Evolutionary conservation across 2,888 invertebrate species (phyloP).

Genomic region (Apoda limacodes): DNA sequence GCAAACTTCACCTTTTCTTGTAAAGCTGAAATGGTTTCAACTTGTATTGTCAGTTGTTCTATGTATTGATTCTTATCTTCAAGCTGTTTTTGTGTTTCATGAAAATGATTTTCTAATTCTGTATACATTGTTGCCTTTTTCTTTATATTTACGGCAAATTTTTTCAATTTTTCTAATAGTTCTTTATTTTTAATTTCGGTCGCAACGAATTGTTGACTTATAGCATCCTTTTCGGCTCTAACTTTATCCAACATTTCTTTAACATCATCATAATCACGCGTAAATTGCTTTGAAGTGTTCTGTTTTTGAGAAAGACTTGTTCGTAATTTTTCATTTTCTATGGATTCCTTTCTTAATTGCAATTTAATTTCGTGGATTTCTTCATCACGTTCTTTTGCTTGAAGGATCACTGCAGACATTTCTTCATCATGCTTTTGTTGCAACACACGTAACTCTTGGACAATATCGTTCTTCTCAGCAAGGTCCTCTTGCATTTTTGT

Average conservation of each 20-base stretch:
- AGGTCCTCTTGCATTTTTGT: constrained; percentile 50
- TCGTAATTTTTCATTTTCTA: constrained; percentile 73
- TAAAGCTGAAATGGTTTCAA: constrained; percentile 41
- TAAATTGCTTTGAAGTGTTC: constrained; percentile 50
- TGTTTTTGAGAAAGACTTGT: constrained; percentile 67
- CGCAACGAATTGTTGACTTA: constrained; percentile 36
- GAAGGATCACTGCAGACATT: constrained; percentile 45
- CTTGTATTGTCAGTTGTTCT: constrained; percentile 42
- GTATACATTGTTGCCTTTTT: constrained; percentile 75
- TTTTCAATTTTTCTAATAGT: constrained; percentile 81
- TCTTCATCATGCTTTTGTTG: constrained; percentile 60
- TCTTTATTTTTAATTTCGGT: constrained; percentile 75
- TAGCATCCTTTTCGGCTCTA: constrained; percentile 49
- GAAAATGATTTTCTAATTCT: constrained; percentile 71
- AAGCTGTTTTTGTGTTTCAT: constrained; percentile 41
- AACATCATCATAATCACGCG: constrained; percentile 53
- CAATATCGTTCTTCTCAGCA: constrained; percentile 49
- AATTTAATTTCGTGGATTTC: constrained; percentile 66
- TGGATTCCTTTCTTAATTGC: constrained; percentile 68
- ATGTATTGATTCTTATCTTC: constrained; percentile 36
- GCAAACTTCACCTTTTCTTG: constrained; percentile 50
- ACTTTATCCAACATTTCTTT: constrained; percentile 44
- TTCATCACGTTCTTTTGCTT: constrained; percentile 67
- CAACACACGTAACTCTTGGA: constrained; percentile 57
- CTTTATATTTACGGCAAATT: constrained; percentile 80